Conservation (phyloP, 1,140 invertebrate species). For the Ceratina japonica region DNA sequence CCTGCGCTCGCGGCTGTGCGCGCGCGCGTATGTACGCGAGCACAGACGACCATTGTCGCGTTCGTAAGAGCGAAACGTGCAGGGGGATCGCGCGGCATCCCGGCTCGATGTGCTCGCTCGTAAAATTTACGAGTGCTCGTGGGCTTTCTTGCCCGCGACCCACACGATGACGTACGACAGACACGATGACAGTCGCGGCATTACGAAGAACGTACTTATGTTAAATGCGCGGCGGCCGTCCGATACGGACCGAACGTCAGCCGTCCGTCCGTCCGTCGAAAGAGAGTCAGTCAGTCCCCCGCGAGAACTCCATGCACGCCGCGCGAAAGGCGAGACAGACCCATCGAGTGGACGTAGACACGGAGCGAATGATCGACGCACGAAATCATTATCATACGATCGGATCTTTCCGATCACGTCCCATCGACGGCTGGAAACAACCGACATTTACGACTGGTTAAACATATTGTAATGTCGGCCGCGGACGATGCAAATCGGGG, state of each 20-base stretch:
- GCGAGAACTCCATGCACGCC: background rate
- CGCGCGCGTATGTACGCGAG: background rate
- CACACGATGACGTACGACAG: conserved; percentile 53
- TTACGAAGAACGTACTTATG: conserved; percentile 50
- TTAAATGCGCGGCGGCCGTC: conserved; percentile 25
- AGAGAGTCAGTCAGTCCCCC: background rate
- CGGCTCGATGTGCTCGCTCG: background rate
- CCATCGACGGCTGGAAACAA: conserved; percentile 31
- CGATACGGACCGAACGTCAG: conserved; percentile 27
- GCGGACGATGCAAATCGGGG: conserved; percentile 40
- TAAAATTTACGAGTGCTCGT: conserved; percentile 59
- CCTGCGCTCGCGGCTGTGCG: too few relatives aligned
- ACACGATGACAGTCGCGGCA: conserved; percentile 50
- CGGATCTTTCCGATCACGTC: conserved; percentile 53
- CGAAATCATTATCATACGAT: conserved; percentile 52
- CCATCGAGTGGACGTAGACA: background rate
- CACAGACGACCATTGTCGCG: background rate
- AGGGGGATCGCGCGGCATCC: background rate
- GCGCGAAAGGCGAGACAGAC: background rate
- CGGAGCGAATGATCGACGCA: conserved; percentile 40
- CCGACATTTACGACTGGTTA: conserved; percentile 42
- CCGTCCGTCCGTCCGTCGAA: conserved; percentile 45
- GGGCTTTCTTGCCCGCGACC: conserved; percentile 37
- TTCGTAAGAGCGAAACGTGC: background rate
- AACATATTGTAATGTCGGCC: conserved; percentile 42